A percentile compares a stretch with the other conserved stretches of the same genome.
These are phyloP conservation scores for Podarcis raffonei DNA, from an alignment of 2,113 vertebrate species.

Conservation along the genomic window DNA sequence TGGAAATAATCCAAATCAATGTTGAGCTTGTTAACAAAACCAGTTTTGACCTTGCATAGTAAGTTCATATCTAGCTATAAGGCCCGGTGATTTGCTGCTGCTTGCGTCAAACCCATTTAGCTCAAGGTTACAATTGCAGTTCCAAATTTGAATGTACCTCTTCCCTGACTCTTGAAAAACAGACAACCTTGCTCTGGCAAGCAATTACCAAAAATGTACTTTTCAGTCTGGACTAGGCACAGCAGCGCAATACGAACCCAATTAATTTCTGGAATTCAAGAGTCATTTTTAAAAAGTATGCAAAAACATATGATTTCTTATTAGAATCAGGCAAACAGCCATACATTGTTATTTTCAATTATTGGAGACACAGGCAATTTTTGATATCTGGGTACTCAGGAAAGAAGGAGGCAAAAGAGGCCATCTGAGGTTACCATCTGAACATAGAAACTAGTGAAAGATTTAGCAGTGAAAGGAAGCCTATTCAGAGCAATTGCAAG, in stretches of 20 bases:
- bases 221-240: neutral
- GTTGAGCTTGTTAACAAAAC: neutral
- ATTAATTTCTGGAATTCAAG: neutral
- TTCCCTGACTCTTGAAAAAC: neutral
- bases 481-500: neutral
- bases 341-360: neutral
- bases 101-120: neutral
- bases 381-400: neutral
- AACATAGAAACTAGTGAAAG: neutral
- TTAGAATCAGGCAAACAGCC: neutral
- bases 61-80: neutral
- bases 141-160: neutral
- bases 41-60: neutral
- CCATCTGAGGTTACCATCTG: neutral
- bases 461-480: neutral
- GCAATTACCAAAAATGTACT: neutral
- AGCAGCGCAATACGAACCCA: neutral
- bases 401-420: neutral
- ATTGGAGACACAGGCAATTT: neutral
- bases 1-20: neutral
- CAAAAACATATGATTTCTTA: neutral
- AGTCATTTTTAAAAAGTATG: neutral
- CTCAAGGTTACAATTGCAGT: neutral
- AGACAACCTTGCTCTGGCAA: neutral
- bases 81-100: neutral